These are phyloP conservation scores for Mamestra brassicae DNA, from an alignment of 2,888 invertebrate species.

Conservation along the genomic window DNA sequence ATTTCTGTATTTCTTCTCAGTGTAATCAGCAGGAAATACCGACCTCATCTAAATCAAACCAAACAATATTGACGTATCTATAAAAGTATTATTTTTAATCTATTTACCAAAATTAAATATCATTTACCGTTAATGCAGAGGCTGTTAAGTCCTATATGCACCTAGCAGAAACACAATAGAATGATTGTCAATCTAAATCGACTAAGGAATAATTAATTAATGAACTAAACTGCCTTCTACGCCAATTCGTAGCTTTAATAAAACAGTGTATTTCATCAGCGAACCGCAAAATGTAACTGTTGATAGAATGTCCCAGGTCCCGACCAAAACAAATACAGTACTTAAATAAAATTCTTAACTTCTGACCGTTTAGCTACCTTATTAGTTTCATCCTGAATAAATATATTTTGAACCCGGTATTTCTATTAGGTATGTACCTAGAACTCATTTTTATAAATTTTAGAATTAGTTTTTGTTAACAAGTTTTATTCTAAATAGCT, in stretches of 20 bases:
- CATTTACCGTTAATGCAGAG: too few relatives aligned
- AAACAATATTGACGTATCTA: too few relatives aligned
- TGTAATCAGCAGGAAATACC: too few relatives aligned
- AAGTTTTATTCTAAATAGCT: too few relatives aligned
- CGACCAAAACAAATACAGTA: conserved; percentile 41
- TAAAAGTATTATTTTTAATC: too few relatives aligned
- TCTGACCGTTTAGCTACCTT: conserved; percentile 39
- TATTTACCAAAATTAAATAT: too few relatives aligned
- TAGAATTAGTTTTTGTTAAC: too few relatives aligned
- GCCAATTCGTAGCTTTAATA: conserved; percentile 34
- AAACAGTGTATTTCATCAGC: conserved; percentile 52
- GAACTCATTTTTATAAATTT: too few relatives aligned
- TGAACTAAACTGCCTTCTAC: conserved; percentile 26
- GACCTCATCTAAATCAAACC: too few relatives aligned
- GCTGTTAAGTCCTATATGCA: neutral
- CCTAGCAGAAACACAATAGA: neutral
- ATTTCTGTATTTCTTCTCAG: too few relatives aligned
- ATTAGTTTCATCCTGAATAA: conserved; percentile 52
- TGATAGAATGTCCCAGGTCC: conserved; percentile 36
- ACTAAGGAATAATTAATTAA: neutral
- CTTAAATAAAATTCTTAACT: conserved; percentile 56
- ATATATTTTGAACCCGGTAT: conserved; percentile 22
- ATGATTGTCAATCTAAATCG: neutral
- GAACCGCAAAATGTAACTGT: conserved; percentile 56
- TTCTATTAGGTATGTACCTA: neutral